Percentiles rank a stretch among this genome's conserved stretches.
phyloP scores from a whole-genome alignment of 2,888 invertebrate species.

The Nemotelus nigrinus region DNA sequence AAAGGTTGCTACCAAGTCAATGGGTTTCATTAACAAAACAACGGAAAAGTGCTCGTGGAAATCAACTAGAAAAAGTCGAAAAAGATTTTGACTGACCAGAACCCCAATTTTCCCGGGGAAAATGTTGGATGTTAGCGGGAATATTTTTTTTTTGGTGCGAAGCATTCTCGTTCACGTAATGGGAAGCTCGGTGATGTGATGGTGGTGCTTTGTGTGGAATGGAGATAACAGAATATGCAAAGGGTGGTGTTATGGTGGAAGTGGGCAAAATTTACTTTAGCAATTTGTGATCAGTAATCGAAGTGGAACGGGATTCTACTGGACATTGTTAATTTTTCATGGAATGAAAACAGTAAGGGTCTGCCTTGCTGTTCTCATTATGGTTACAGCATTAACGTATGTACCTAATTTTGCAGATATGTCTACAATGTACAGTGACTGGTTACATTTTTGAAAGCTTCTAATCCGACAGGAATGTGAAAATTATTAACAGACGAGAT shows the following conservation, averaged over 20 bases:
- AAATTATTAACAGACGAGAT: no score
- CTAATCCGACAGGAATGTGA: no score
- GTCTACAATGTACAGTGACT: not conserved
- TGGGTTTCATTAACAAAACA: constrained; percentile 48
- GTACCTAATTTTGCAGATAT: not conserved
- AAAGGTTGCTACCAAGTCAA: constrained; percentile 51
- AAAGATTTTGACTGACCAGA: constrained; percentile 45
- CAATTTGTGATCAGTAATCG: constrained; percentile 49
- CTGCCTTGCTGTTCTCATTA: constrained; percentile 23
- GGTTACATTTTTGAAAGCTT: not conserved
- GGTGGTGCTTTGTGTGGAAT: constrained; percentile 1
- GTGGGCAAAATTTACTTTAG: constrained; percentile 47
- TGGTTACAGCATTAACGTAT: constrained; percentile 22
- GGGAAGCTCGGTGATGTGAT: not conserved
- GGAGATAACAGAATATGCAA: not conserved
- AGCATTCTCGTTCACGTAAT: not conserved
- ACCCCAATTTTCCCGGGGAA: constrained; percentile 1
- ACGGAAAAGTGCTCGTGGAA: constrained; percentile 38
- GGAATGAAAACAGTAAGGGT: not conserved
- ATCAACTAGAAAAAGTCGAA: constrained; percentile 44
- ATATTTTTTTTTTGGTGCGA: constrained; percentile 16
- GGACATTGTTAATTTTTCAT: constrained; percentile 39
- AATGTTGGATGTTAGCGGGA: constrained; percentile 25
- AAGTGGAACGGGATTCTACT: constrained; percentile 11
- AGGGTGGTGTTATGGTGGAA: not conserved